Conservation (phyloP, 2,888 invertebrate genomes). For the Andricus curvator region DNA sequence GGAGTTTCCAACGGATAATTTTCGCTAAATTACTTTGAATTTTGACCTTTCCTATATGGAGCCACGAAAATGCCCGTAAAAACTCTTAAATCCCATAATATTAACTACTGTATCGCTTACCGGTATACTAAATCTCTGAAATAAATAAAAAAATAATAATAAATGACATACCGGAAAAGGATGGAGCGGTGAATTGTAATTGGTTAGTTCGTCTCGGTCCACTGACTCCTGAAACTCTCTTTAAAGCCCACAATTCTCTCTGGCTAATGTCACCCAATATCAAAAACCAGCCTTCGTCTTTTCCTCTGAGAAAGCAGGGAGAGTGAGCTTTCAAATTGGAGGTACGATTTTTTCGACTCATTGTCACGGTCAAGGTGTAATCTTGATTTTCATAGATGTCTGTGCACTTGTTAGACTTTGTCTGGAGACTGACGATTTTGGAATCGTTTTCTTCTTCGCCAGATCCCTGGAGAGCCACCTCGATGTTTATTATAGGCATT, state of each 20-base stretch:
- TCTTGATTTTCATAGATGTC: slow-evolving; percentile 78
- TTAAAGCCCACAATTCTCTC: slow-evolving; percentile 89
- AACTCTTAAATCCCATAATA: no score
- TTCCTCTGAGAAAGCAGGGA: slow-evolving; percentile 93
- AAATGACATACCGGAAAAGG: slow-evolving; percentile 76
- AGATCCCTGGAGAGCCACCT: slow-evolving; percentile 64
- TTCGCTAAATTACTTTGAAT: no score
- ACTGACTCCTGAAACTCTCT: slow-evolving; percentile 83
- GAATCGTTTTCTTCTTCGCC: slow-evolving; percentile 49
- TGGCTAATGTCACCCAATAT: slow-evolving; percentile 87
- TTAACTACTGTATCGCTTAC: no score
- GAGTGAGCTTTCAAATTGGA: slow-evolving; percentile 85
- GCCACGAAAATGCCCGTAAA: no score
- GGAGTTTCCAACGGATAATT: no score
- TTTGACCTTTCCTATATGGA: no score
- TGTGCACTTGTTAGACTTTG: slow-evolving; percentile 54
- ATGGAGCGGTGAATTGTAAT: slow-evolving; percentile 83
- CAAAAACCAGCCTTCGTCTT: slow-evolving; percentile 97
- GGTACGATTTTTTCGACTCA: slow-evolving; percentile 80
- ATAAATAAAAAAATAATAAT: background rate
- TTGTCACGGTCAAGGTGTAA: slow-evolving; percentile 84
- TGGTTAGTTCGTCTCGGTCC: slow-evolving; percentile 79
- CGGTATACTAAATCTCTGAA: no score
- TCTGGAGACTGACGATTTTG: slow-evolving; percentile 54
- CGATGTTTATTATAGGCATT: slow-evolving; percentile 71